Evolutionary conservation across 2,113 vertebrate genomes (phyloP).

Genomic region (Paralichthys olivaceus): DNA sequence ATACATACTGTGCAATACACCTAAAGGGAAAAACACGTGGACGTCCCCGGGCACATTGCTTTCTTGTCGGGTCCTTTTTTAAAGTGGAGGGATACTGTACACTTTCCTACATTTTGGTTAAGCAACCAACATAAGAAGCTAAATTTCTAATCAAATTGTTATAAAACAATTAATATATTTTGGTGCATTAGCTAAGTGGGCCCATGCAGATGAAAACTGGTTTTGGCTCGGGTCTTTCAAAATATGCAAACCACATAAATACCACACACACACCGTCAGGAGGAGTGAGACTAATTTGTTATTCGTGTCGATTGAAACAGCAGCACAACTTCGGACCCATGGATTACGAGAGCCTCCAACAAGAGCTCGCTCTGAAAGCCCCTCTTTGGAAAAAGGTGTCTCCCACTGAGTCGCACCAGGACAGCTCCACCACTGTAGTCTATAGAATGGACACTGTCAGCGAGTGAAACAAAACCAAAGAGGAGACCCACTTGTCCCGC

Average conservation of each 20-base stretch:
- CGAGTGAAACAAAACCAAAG: constrained; percentile 76
- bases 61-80: neutral
- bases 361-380: constrained; percentile 98
- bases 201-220: neutral
- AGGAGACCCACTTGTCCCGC: neutral
- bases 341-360: constrained; percentile 99
- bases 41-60: neutral
- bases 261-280: neutral
- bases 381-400: constrained; percentile 98
- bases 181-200: neutral
- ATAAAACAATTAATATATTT: neutral
- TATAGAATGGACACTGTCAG: constrained; percentile 96
- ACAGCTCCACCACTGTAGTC: constrained; percentile 97
- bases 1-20: neutral
- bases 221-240: neutral
- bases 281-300: constrained; percentile 89
- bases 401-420: constrained; percentile 91
- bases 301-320: constrained; percentile 95
- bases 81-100: neutral
- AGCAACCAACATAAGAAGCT: too few relatives aligned
- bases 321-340: constrained; percentile 91
- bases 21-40: neutral
- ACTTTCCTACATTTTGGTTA: neutral
- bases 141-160: neutral
- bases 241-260: constrained; percentile 4